Percentiles rank a stretch among this genome's conserved stretches.
Evolutionary conservation across 2,888 invertebrate genomes (phyloP).

Genomic region (Notodonta dromedarius): DNA sequence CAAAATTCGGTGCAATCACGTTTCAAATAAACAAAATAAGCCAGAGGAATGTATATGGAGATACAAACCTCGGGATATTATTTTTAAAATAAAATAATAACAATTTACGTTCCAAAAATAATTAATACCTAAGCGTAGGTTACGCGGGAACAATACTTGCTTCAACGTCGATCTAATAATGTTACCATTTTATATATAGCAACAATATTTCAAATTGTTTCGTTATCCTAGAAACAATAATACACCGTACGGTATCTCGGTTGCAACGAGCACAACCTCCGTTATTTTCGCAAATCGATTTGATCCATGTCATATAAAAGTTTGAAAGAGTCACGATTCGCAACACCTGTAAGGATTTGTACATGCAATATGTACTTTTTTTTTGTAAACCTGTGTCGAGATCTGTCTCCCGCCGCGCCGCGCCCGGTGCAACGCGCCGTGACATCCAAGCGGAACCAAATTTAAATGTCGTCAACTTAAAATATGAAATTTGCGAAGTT

Average conservation of each 20-base stretch:
- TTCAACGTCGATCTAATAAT: too few relatives aligned
- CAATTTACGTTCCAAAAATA: too few relatives aligned
- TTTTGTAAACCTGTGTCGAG: neutral
- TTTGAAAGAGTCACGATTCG: neutral
- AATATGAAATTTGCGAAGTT: neutral
- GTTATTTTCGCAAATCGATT: conserved; percentile 4
- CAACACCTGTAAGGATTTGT: conserved; percentile 7
- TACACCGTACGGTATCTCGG: neutral
- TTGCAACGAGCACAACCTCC: conserved; percentile 5
- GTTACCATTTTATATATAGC: neutral
- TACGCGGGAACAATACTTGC: neutral
- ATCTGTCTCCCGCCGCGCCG: conserved; percentile 8
- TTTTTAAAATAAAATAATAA: too few relatives aligned
- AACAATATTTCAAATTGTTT: neutral
- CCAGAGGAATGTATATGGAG: too few relatives aligned
- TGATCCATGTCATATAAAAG: conserved; percentile 3
- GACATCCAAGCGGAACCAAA: conserved; percentile 37
- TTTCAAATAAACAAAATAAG: neutral
- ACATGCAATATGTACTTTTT: conserved; percentile 3
- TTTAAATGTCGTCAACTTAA: conserved; percentile 37
- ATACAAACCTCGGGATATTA: too few relatives aligned
- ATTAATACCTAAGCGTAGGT: neutral
- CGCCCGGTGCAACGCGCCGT: conserved; percentile 13
- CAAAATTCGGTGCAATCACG: too few relatives aligned
- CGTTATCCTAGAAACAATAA: neutral